Evolutionary conservation across 2,113 vertebrate genomes (phyloP), one percentile per base, ranked within the genome.

Genomic region (Nanger granti): DNA sequence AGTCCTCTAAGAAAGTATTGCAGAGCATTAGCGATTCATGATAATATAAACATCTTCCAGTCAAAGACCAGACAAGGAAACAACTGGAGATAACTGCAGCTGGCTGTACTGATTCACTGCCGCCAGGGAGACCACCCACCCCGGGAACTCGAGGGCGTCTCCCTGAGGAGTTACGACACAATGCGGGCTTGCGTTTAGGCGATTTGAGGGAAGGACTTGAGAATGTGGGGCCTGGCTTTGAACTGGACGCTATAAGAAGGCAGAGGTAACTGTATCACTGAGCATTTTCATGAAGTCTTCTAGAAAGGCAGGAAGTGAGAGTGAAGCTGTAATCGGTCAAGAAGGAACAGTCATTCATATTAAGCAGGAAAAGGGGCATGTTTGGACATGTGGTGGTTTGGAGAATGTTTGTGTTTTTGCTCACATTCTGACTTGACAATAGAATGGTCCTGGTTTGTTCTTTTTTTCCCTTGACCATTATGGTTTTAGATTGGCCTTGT

Each of bases 381-480:
- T 34, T 15, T 34, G 41, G 28, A 34, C 69, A 34, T 73, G 37
- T 37, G 17, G 29, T 28, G 37, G 59, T 59, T 28, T 37, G 26
- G 26, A 80, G 7, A 26, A 17, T 10, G 34, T 60, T 28, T 17
- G 6, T 29, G 34, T 29, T 54, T 84, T 34, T 54, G 28, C 37
- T 54, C 29, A 2, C 3, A 0, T n/a, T 44, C 41, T 26, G 3
- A 80, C 15, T 13, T 12, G 8, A 52, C 1, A 1, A 8, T 1
- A 3, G 11, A 89, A 15, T 3, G 34, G 10, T 44, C 80, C 24
- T 89, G 64, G 2, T 15, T 12, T 37, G 24, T 8, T 12, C 1
- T 15, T n/a, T n/a, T 20, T 37, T 73, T 37, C 3, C 9, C 49
- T 41, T 41, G 47, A 28, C 11, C 57, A 29, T 0, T 4, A 7